These are phyloP conservation scores for Cepaea hortensis DNA, from an alignment of 2,888 invertebrate species.

Conservation along the genomic window DNA sequence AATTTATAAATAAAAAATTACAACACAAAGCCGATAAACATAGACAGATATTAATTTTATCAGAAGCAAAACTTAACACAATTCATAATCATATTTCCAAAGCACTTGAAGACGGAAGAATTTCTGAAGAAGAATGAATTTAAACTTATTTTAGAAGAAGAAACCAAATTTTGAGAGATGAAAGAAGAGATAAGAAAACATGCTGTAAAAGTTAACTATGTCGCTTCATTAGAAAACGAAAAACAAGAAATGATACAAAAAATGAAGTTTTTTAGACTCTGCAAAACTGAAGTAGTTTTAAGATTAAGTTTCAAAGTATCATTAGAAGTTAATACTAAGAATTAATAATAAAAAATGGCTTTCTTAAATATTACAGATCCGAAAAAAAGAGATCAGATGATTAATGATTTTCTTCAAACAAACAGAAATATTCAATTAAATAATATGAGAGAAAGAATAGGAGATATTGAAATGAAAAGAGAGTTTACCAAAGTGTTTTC, in stretches of 20 bases:
- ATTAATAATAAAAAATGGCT: background rate
- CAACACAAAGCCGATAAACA: no score
- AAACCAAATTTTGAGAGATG: conserved; percentile 18
- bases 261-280: background rate
- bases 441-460: conserved; percentile 17
- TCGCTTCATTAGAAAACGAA: background rate
- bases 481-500: conserved; percentile 12
- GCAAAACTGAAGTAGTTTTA: no score
- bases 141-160: conserved; percentile 28
- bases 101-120: conserved; percentile 14
- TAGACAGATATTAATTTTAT: conserved; percentile 24
- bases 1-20: no score
- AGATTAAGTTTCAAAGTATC: no score
- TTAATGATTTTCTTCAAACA: conserved; percentile 7
- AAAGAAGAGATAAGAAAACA: conserved; percentile 24
- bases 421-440: conserved; percentile 14
- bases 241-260: background rate
- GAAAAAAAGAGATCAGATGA: background rate
- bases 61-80: conserved; percentile 2
- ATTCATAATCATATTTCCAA: conserved; percentile 19
- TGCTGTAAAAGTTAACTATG: background rate
- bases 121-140: conserved; percentile 30
- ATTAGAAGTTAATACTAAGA: background rate
- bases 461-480: conserved; percentile 25
- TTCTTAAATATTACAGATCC: background rate